These are phyloP conservation scores for Pogona vitticeps DNA, from an alignment of 2,113 vertebrate genomes.

Conservation along the genomic window DNA sequence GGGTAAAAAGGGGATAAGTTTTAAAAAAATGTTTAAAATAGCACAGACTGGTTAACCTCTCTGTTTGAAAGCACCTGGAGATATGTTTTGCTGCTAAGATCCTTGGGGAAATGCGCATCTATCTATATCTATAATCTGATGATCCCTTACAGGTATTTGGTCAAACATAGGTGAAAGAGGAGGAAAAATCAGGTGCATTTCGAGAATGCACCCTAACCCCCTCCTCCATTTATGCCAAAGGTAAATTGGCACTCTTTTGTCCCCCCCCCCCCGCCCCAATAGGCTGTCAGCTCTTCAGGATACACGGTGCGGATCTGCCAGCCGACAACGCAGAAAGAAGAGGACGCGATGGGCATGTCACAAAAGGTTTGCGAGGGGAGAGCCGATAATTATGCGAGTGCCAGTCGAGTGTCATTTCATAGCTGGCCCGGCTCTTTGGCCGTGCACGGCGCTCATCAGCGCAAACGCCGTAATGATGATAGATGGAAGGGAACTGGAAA, in stretches of 20 bases:
- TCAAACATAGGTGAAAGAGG: neutral
- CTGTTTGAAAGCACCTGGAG: neutral
- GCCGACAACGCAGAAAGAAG: conserved; percentile 59
- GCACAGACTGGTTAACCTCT: neutral
- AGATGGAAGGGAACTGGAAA: conserved; percentile 64
- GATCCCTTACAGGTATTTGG: neutral
- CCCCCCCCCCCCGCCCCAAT: conserved; percentile 18
- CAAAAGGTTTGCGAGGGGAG: conserved; percentile 68
- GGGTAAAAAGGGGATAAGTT: too few relatives aligned
- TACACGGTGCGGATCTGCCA: conserved; percentile 61
- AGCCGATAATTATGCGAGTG: conserved; percentile 70
- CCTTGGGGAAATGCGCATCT: too few relatives aligned
- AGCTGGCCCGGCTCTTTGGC: conserved; percentile 70
- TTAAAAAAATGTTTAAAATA: too few relatives aligned
- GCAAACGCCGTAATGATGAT: conserved; percentile 73
- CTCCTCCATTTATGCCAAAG: conserved; percentile 54
- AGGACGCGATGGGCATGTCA: conserved; percentile 62
- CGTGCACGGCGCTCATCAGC: conserved; percentile 71
- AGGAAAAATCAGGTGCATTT: conserved; percentile 23
- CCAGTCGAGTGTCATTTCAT: conserved; percentile 73
- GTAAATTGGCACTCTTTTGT: conserved; percentile 20
- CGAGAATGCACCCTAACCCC: neutral
- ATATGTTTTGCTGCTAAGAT: neutral
- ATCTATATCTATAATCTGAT: too few relatives aligned
- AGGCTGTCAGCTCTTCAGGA: conserved; percentile 56